Evolutionary conservation across 2,113 vertebrate genomes (phyloP).

Genomic region (Amphilophus citrinellus): DNA sequence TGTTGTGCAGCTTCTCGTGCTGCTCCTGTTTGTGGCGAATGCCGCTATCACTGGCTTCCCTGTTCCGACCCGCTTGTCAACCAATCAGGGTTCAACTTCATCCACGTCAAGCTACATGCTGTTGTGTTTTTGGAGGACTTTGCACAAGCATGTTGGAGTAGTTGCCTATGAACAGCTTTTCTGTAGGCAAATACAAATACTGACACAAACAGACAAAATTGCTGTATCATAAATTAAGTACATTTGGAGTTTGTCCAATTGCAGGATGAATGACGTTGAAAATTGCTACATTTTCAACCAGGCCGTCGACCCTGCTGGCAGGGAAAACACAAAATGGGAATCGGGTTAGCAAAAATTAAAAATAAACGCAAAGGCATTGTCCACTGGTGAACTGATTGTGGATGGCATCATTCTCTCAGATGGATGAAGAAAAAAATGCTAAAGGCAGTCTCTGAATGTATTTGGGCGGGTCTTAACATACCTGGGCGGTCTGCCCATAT

Average conservation of each 20-base stretch:
- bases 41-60: no score
- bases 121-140: neutral
- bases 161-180: neutral
- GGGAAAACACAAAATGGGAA: neutral
- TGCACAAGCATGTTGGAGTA: neutral
- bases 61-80: neutral
- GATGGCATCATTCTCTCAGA: neutral
- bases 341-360: neutral
- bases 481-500: constrained; percentile 12
- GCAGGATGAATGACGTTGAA: neutral
- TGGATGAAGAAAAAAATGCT: neutral
- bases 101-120: neutral
- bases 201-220: neutral
- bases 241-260: neutral
- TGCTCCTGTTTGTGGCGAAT: neutral
- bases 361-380: neutral
- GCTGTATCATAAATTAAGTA: neutral
- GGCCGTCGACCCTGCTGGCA: neutral
- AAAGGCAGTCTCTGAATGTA: constrained; percentile 4
- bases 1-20: neutral
- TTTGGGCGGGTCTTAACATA: constrained; percentile 2
- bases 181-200: neutral
- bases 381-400: neutral
- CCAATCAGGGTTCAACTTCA: neutral
- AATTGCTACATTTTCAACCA: neutral